Evolutionary conservation across 2,888 invertebrate species (phyloP), one percentile per base, ranked within the genome.

Genomic region (Synanthedon andrenaeformis): DNA sequence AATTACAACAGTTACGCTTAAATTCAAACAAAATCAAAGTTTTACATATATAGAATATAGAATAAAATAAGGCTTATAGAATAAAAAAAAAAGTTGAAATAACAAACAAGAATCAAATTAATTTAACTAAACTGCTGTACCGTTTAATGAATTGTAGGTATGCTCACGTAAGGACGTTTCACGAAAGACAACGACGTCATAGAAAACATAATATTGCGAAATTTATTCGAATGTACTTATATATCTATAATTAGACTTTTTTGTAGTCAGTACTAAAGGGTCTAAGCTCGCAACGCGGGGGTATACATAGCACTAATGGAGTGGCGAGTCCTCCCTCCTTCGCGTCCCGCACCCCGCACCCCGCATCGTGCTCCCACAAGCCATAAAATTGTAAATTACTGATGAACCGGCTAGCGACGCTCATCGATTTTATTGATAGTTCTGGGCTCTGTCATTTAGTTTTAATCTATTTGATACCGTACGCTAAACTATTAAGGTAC

Each of bases 381-480:
- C 86, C 85, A 85, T 86, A 85, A 87, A 87, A 87, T 84, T 84
- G 83, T 87, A 86, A 87, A 87, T 87, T 86, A 85, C 79, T 86
- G 86, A 87, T 87, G 86, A 86, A 78, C 80, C 79, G 73, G 70
- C 67, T 67, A 64, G 72, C 79, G 76, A 74, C 79, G 75, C 63
- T 67, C 78, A 87, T 87, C 85, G 86, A 86, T 86, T 35, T 79
- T 86, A 87, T 86, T 81, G 85, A 80, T 77, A 81, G 81, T 82
- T 79, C 72, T 75, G 74, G 23, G 55, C 51, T 50, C 35, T 8
- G 23, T n/a, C 17, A 23, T 50, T 45, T 17, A 17, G 45, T 35
- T 23, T 19, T 48, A 52, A 11, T 48, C 19, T 14, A 42, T 52
- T 52, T 50, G 50, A 23, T 35, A 17, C 52, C 49, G 42, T 51